Percentiles rank a stretch among this genome's conserved stretches.
Evolutionary conservation across 2,797 vertebrate species (phyloP).

Genomic region (Alcedo quadribrachys): DNA sequence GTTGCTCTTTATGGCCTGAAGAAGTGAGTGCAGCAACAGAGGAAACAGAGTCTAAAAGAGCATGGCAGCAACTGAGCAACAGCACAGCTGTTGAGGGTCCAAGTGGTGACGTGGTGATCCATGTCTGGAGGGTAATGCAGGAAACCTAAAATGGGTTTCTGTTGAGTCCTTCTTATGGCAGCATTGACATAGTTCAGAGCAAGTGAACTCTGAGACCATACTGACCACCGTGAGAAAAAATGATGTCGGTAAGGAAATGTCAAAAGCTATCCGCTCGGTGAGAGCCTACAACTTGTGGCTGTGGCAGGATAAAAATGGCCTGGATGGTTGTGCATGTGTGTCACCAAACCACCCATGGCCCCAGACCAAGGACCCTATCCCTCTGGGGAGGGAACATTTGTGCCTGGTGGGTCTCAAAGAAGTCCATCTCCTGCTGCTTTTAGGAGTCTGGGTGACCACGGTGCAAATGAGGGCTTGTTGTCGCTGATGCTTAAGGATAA

Average conservation of each 20-base stretch:
- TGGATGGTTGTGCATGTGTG: rapidly evolving
- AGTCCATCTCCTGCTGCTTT: background rate
- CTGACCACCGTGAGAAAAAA: background rate
- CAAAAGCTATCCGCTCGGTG: rapidly evolving
- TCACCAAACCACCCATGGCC: background rate
- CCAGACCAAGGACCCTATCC: background rate
- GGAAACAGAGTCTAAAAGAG: background rate
- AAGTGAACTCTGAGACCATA: background rate
- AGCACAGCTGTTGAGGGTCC: background rate
- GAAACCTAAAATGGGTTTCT: background rate
- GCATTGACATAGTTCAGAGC: background rate
- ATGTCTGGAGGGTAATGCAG: background rate
- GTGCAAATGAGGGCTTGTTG: background rate
- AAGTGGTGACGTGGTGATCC: background rate
- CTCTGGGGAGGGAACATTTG: background rate
- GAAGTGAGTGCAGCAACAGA: background rate
- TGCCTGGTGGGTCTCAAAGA: background rate
- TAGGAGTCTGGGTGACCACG: background rate
- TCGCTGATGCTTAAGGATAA: background rate
- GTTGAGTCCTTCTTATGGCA: background rate
- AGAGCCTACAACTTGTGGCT: background rate
- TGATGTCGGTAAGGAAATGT: rapidly evolving
- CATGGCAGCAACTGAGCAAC: background rate
- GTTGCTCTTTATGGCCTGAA: background rate
- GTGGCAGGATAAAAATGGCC: background rate